Base-by-base conservation (phyloP, 2,113 vertebrate genomes). In the Tragelaphus scriptus region DNA sequence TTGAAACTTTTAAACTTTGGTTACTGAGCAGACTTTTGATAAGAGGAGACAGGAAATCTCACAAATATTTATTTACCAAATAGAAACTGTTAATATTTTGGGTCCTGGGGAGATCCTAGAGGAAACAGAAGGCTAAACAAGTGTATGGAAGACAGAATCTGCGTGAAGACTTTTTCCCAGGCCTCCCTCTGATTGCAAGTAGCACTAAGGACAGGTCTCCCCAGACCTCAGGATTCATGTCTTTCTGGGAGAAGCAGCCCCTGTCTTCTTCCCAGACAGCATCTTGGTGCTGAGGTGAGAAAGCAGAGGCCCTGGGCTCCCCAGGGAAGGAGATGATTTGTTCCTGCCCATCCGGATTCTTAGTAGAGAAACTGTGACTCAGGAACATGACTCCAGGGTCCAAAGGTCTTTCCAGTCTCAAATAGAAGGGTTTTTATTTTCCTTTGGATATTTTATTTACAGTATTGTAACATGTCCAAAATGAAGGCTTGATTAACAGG, bases 391-490 rank as follows among this genome's bases (percentile, higher is more conserved):
- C 88, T 96, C 51, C 51, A 86, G 61, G 95, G 86, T 88, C 36
- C 63, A 90, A 91, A 94, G 85, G 79, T 88, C 51, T 30, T 85
- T 68, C 82, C 25, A 84, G 56, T 56, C 68, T 79, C 92, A 88
- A 58, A 86, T 13, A 40, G 47, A 96, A 96, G 11, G 77, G 82
- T 68, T 97, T 97, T 97, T 91, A 95, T 94, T 71, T 94, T 91
- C 91, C 91, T 97, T 94, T 95, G 61, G 82, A 71, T 91, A 86
- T 88, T 98, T 94, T 81, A 88, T 90, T 97, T 90, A 82, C 71
- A 58, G 91, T 84, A 94, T 91, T 95, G 40, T 91, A 93, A 91
- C n/a, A 15, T 49, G 82, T 96, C 90, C 93, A 97, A 93, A 71
- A 95, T 53, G 65, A 71, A 97, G 81, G 30, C 56, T 97, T 94